Evolutionary conservation across 2,113 vertebrate species (phyloP).

Genomic region (Anolis carolinensis): DNA sequence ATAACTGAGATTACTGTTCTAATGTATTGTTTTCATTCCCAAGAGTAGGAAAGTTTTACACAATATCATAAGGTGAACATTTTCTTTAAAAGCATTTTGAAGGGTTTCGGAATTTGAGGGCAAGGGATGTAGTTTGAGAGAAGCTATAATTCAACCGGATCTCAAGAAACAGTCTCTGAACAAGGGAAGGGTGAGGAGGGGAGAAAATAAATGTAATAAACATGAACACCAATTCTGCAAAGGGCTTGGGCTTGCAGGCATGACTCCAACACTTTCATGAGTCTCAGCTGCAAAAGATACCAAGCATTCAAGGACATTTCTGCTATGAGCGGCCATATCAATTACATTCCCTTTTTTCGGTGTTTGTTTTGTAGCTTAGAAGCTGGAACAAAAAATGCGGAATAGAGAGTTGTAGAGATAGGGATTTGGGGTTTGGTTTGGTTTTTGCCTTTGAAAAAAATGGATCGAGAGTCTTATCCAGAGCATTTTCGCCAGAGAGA

Average conservation of each 20-base stretch:
- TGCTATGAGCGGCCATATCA: background rate
- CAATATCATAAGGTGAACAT: background rate
- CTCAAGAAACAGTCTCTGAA: background rate
- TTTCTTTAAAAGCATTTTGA: constrained; percentile 31
- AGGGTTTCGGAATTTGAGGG: background rate
- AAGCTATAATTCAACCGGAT: background rate
- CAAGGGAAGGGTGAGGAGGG: background rate
- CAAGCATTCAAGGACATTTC: background rate
- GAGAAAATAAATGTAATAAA: background rate
- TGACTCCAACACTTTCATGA: background rate
- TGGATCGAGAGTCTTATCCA: constrained; percentile 34
- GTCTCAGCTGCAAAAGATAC: background rate
- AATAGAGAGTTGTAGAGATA: background rate
- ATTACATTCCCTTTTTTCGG: background rate
- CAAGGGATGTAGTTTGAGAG: background rate
- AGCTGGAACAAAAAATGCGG: background rate
- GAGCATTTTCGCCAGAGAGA: background rate
- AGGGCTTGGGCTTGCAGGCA: background rate
- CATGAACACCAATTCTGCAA: background rate
- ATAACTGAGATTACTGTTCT: background rate
- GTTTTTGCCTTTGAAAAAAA: background rate
- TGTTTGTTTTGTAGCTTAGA: background rate
- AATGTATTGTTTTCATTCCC: background rate
- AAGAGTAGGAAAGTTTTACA: background rate
- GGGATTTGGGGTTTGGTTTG: background rate